Evolutionary conservation across 1,140 invertebrate genomes (phyloP).

Genomic region (Cotesia typhae): DNA sequence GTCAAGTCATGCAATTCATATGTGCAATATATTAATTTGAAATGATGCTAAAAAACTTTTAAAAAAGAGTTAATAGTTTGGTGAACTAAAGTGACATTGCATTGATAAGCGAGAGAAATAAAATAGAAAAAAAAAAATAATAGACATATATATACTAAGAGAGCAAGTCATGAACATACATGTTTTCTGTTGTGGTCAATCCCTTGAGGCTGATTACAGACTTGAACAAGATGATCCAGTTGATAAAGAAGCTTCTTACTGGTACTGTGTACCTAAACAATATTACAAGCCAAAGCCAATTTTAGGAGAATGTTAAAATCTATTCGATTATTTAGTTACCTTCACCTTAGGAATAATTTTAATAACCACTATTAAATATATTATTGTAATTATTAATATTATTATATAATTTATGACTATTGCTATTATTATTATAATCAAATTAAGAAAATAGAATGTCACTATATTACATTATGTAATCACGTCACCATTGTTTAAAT

Average conservation of each 20-base stretch:
- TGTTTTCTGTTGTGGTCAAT: constrained; percentile 77
- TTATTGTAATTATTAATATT: background rate
- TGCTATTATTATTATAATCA: constrained; percentile 6
- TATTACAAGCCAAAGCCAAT: constrained; percentile 40
- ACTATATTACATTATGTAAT: constrained; percentile 12
- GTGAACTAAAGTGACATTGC: too few relatives aligned
- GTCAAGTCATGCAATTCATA: too few relatives aligned
- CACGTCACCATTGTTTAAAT: constrained; percentile 14
- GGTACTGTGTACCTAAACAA: constrained; percentile 89
- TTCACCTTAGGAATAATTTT: constrained; percentile 31
- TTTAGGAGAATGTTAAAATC: constrained; percentile 36
- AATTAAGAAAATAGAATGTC: constrained; percentile 21
- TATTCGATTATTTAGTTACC: constrained; percentile 32
- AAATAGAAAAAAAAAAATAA: constrained; percentile 22
- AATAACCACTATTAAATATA: constrained; percentile 1
- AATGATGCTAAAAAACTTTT: too few relatives aligned
- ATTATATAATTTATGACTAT: background rate
- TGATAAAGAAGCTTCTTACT: constrained; percentile 96
- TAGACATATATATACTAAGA: constrained; percentile 29
- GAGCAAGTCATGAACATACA: constrained; percentile 65
- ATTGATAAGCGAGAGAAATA: constrained; percentile 13
- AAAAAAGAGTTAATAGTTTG: too few relatives aligned
- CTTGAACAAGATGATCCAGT: constrained; percentile 93
- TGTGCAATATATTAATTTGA: too few relatives aligned
- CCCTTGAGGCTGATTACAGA: constrained; percentile 87